Percentiles rank a stretch among this genome's conserved stretches.
Conservation (phyloP, 2,113 vertebrate genomes). For the Gila orcuttii region DNA sequence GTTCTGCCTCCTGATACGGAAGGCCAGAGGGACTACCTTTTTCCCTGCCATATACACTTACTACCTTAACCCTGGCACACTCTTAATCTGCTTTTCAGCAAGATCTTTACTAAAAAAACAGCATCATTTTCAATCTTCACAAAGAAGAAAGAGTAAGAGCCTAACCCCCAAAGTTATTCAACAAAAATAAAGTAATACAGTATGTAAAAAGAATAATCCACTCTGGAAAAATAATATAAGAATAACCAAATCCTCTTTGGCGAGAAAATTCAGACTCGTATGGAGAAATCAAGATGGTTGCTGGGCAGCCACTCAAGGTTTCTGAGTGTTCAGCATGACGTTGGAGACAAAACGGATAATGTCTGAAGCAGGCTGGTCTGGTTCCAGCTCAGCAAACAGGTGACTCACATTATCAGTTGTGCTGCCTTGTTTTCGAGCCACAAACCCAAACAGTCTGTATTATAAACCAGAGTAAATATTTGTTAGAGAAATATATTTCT, state of each 20-base stretch:
- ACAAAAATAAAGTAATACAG: slow-evolving; percentile 61
- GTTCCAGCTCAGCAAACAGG: slow-evolving; percentile 94
- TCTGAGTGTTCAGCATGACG: slow-evolving; percentile 86
- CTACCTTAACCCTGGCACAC: slow-evolving; percentile 66
- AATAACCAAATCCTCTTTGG: slow-evolving; percentile 56
- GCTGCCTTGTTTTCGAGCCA: slow-evolving; percentile 97
- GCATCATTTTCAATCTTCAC: slow-evolving; percentile 21
- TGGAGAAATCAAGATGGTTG: slow-evolving; percentile 55
- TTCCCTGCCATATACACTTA: not conserved
- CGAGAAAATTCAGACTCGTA: slow-evolving; percentile 58
- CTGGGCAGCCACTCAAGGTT: slow-evolving; percentile 80
- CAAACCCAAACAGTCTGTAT: slow-evolving; percentile 93
- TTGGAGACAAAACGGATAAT: slow-evolving; percentile 95
- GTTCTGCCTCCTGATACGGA: slow-evolving; percentile 59
- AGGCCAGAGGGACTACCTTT: slow-evolving; percentile 6
- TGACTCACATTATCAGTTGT: slow-evolving; percentile 97
- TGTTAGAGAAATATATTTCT: not conserved
- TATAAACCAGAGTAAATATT: slow-evolving; percentile 13
- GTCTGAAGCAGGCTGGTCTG: slow-evolving; percentile 88
- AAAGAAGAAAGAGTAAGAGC: slow-evolving; percentile 57
- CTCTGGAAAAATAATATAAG: slow-evolving; percentile 35
- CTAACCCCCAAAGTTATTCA: slow-evolving; percentile 14
- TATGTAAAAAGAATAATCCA: slow-evolving; percentile 43
- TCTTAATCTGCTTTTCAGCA: slow-evolving; percentile 78
- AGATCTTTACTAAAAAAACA: slow-evolving; percentile 70